Conservation (phyloP, 30 jellyfish, hydroid and myxozoan species). For the Thelohanellus kitauei region DNA sequence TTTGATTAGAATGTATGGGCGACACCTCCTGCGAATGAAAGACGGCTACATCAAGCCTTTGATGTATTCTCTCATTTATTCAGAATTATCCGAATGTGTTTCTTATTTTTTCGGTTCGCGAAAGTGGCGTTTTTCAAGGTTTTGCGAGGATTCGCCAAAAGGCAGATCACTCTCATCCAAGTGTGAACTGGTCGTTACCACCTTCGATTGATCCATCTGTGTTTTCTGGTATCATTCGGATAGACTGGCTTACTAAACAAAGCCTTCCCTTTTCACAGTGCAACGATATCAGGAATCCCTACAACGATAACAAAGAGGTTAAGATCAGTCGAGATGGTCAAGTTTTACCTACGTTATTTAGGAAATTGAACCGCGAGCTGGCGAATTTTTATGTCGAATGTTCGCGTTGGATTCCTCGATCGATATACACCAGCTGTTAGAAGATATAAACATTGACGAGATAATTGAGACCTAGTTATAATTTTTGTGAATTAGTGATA, state of each 20-base stretch:
- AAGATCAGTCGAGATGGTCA: conserved; percentile 93
- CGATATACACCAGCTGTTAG: no score
- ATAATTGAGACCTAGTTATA: no score
- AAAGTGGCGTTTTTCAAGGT: conserved; percentile 90
- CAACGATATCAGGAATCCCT: conserved; percentile 58
- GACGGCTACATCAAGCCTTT: conserved; percentile 57
- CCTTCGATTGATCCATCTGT: conserved; percentile 66
- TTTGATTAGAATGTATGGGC: conserved; percentile 77
- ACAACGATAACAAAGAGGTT: conserved; percentile 85
- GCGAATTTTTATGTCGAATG: conserved; percentile 45
- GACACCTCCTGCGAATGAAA: conserved; percentile 97
- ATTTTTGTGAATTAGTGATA: no score
- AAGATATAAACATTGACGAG: no score
- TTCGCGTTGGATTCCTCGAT: conserved; percentile 49
- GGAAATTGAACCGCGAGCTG: conserved; percentile 94
- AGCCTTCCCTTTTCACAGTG: conserved; percentile 46
- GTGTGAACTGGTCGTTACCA: conserved; percentile 74
- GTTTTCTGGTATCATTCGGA: conserved; percentile 63
- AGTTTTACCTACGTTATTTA: conserved; percentile 13
- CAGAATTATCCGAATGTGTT: conserved; percentile 67
- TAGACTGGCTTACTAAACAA: conserved; percentile 68
- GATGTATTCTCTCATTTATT: conserved; percentile 16
- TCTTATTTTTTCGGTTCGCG: conserved; percentile 61
- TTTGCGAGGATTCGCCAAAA: conserved; percentile 54
- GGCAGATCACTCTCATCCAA: conserved; percentile 31